These are phyloP conservation scores for Asobara japonica DNA, from an alignment of 1,140 invertebrate genomes.

Conservation along the genomic window DNA sequence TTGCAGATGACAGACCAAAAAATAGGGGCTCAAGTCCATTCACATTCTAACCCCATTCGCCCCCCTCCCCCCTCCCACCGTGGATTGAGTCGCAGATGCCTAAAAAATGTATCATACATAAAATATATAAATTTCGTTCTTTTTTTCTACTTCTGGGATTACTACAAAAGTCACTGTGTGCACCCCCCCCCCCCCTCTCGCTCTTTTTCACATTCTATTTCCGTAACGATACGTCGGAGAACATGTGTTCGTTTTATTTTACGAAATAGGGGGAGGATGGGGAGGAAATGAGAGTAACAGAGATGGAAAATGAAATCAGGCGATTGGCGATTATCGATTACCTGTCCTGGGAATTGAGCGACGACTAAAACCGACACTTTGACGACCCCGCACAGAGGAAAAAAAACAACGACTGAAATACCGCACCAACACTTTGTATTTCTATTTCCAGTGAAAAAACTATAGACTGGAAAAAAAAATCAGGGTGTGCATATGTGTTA, in stretches of 20 bases:
- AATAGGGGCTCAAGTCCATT: too few relatives aligned
- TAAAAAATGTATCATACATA: constrained; percentile 20
- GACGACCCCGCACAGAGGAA: background rate
- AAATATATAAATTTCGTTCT: constrained; percentile 16
- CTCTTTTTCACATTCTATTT: constrained; percentile 22
- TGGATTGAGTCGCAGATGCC: background rate
- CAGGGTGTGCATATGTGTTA: constrained; percentile 3
- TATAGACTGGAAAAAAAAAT: background rate
- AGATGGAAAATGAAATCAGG: constrained; percentile 24
- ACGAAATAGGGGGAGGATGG: background rate
- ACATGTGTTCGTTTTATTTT: constrained; percentile 25
- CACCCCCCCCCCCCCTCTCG: too few relatives aligned
- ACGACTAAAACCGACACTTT: background rate
- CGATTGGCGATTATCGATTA: constrained; percentile 39
- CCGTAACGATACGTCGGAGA: constrained; percentile 25
- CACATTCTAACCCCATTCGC: too few relatives aligned
- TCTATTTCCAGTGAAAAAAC: constrained; percentile 5
- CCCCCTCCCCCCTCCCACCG: background rate
- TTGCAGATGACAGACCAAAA: too few relatives aligned
- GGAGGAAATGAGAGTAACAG: constrained; percentile 11
- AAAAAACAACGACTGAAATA: constrained; percentile 3
- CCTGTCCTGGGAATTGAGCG: constrained; percentile 30
- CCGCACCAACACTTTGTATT: background rate
- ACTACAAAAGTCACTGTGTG: constrained; percentile 24
- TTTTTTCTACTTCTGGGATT: constrained; percentile 31